Percentiles rank a stretch among this genome's conserved stretches.
phyloP scores from a whole-genome alignment of 1,140 invertebrate species.

The Pectinophora gossypiella region DNA sequence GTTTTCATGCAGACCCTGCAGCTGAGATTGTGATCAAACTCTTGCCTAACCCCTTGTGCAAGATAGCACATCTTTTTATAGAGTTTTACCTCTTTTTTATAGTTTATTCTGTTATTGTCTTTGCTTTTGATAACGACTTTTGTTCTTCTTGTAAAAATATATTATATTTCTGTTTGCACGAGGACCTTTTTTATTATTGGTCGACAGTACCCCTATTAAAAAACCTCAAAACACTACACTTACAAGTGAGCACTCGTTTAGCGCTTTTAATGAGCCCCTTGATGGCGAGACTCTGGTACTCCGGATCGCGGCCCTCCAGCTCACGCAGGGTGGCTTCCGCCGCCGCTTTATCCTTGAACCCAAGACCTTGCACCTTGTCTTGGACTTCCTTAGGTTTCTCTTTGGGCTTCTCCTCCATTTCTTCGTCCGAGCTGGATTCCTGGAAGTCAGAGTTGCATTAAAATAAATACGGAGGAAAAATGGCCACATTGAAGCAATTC shows the following conservation, averaged over 20 bases:
- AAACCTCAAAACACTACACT: slow-evolving; percentile 26
- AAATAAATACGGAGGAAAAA: no score
- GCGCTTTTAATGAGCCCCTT: slow-evolving; percentile 80
- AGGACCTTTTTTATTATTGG: no score
- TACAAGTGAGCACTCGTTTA: slow-evolving; percentile 78
- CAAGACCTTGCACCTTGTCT: slow-evolving; percentile 78
- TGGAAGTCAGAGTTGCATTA: slow-evolving; percentile 24
- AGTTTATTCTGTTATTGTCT: no score
- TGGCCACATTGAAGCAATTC: no score
- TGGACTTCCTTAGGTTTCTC: slow-evolving; percentile 32
- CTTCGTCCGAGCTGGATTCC: slow-evolving; percentile 47
- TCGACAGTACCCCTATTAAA: neutral
- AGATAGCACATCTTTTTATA: no score
- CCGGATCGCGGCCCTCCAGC: slow-evolving; percentile 79
- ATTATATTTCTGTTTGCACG: no score
- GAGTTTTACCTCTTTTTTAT: no score
- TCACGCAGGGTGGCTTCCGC: slow-evolving; percentile 71
- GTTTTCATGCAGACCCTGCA: no score
- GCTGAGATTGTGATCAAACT: no score
- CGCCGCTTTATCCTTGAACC: slow-evolving; percentile 79
- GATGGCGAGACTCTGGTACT: slow-evolving; percentile 79
- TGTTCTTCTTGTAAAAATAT: no score
- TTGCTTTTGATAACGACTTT: no score
- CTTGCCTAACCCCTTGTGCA: no score
- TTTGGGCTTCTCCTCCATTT: slow-evolving; percentile 60